A percentile compares a stretch with the other conserved stretches of the same genome.
These are phyloP conservation scores for Elephas maximus DNA, from an alignment of 2,113 vertebrate genomes.

Conservation along the genomic window DNA sequence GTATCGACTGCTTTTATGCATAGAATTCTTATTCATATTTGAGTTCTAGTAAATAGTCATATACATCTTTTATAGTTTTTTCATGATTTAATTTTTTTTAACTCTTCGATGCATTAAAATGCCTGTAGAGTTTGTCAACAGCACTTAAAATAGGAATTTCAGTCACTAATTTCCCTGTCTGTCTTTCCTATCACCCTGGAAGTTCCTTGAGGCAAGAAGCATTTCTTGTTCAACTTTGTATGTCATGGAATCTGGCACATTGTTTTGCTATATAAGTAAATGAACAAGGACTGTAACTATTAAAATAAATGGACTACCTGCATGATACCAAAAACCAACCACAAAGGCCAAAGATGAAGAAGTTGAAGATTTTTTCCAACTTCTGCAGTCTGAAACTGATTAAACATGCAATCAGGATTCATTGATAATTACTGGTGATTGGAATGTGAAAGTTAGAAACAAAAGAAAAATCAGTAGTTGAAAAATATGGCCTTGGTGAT, in stretches of 20 bases:
- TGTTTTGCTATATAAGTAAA: neutral
- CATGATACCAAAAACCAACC: neutral
- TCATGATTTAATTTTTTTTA: conserved; percentile 27
- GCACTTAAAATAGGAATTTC: conserved; percentile 15
- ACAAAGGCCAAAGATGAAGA: too few relatives aligned
- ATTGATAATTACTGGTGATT: too few relatives aligned
- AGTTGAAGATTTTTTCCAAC: too few relatives aligned
- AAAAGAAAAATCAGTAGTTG: too few relatives aligned
- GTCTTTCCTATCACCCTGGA: neutral
- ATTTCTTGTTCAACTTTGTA: neutral
- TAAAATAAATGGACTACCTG: neutral
- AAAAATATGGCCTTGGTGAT: too few relatives aligned
- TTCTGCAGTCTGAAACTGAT: too few relatives aligned
- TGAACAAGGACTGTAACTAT: neutral
- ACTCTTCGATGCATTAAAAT: conserved; percentile 3
- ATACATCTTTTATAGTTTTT: neutral
- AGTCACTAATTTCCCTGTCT: neutral
- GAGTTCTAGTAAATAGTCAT: neutral
- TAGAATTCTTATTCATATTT: neutral
- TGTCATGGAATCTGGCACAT: neutral
- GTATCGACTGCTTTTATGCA: neutral
- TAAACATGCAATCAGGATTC: too few relatives aligned
- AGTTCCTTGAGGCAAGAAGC: neutral
- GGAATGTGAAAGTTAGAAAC: too few relatives aligned
- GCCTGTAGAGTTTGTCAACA: neutral